Conservation (phyloP, 2,888 invertebrate genomes). For the Drosophila colorata region DNA sequence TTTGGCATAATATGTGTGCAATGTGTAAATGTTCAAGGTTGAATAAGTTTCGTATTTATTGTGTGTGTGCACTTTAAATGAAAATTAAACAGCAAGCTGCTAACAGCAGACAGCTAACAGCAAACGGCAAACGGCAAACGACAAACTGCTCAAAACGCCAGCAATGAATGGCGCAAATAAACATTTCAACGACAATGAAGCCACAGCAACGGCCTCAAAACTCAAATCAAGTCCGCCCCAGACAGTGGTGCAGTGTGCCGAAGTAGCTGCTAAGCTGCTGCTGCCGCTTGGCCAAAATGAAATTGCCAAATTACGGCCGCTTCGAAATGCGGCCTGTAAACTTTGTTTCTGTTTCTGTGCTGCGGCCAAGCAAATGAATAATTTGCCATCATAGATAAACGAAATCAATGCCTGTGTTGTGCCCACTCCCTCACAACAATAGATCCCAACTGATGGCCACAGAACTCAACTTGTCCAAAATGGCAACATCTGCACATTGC, state of each 20-base stretch:
- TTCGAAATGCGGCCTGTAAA: slow-evolving; percentile 32
- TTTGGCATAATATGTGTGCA: slow-evolving; percentile 34
- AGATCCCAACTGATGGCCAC: slow-evolving; percentile 28
- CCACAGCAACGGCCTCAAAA: slow-evolving; percentile 19
- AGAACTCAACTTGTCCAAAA: slow-evolving; percentile 49
- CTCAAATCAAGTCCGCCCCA: slow-evolving; percentile 4
- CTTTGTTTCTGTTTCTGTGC: slow-evolving; percentile 31
- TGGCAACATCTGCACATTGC: slow-evolving; percentile 71
- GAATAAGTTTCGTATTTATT: slow-evolving; percentile 59
- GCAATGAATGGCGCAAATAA: slow-evolving; percentile 52
- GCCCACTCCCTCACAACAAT: background rate
- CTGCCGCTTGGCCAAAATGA: slow-evolving; percentile 52
- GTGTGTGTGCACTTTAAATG: slow-evolving; percentile 46
- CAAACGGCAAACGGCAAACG: slow-evolving; percentile 29
- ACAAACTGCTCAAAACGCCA: slow-evolving; percentile 7
- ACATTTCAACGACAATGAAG: slow-evolving; percentile 40
- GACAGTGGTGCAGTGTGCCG: slow-evolving; percentile 2
- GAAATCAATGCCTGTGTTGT: slow-evolving; percentile 66
- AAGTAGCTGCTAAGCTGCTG: slow-evolving; percentile 20
- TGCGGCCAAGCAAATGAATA: slow-evolving; percentile 65
- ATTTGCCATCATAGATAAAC: slow-evolving; percentile 73
- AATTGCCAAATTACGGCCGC: slow-evolving; percentile 63
- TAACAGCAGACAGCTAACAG: slow-evolving; percentile 3
- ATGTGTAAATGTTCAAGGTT: slow-evolving; percentile 71
- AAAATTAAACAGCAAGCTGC: slow-evolving; percentile 44